These are phyloP conservation scores for Pseudorasbora parva DNA, from an alignment of 2,113 vertebrate genomes.

Conservation along the genomic window DNA sequence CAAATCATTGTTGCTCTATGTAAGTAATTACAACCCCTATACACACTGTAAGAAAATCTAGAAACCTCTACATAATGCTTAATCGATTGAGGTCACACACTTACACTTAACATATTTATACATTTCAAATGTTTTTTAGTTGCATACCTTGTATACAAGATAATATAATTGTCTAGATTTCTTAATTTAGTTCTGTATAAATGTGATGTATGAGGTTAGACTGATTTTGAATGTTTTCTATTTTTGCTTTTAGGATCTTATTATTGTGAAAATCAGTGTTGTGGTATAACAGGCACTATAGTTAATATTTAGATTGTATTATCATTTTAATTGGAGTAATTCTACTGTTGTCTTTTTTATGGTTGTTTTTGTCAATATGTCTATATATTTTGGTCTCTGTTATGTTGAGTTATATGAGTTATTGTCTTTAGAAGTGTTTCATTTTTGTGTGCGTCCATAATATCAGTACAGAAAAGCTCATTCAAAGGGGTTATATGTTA, in stretches of 20 bases:
- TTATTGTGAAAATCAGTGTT: not conserved
- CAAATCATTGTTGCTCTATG: conserved; percentile 48
- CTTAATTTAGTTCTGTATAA: not conserved
- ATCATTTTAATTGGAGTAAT: not conserved
- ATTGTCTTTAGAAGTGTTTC: not conserved
- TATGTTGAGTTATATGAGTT: not conserved
- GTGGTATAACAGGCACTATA: no score
- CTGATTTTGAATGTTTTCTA: not conserved
- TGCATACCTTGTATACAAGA: not conserved
- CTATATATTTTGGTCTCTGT: not conserved
- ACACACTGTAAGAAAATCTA: not conserved
- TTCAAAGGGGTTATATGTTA: not conserved
- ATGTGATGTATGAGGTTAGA: not conserved
- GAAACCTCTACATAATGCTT: not conserved
- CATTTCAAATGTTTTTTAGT: not conserved
- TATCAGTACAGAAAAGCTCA: not conserved
- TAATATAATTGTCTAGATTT: not conserved
- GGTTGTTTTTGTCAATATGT: not conserved
- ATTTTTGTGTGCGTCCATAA: not conserved
- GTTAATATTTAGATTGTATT: not conserved
- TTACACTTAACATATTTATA: not conserved
- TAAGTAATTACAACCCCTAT: conserved; percentile 63
- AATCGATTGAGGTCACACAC: not conserved
- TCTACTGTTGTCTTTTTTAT: not conserved
- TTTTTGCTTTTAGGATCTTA: not conserved